phyloP scores from a whole-genome alignment of 2,113 vertebrate genomes.

The Pluvialis apricaria region DNA sequence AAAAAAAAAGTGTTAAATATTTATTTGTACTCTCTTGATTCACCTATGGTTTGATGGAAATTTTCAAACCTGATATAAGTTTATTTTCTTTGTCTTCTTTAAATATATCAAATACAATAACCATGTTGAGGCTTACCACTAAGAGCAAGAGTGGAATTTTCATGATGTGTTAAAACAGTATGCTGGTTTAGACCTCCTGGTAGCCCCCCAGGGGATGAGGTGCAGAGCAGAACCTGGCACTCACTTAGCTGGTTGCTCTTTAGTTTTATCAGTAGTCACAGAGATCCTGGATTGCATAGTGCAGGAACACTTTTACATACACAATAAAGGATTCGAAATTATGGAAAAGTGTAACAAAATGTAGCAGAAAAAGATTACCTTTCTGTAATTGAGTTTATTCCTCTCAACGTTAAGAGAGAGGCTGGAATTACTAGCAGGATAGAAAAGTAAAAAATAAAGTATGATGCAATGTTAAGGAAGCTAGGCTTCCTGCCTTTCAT shows the following conservation, averaged over 20 bases:
- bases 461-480: constrained; percentile 59
- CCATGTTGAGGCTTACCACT: not conserved
- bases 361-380: not conserved
- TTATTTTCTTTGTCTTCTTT: not conserved
- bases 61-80: not conserved
- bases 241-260: not conserved
- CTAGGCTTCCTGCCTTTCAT: constrained; percentile 58
- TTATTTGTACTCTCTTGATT: not conserved
- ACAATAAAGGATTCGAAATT: not conserved
- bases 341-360: not conserved
- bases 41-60: too few species aligned
- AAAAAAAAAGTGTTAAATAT: not conserved
- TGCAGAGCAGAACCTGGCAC: too few species aligned
- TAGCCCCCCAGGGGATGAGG: not conserved
- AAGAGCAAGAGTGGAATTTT: not conserved
- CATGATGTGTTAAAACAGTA: not conserved
- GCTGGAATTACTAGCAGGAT: not conserved
- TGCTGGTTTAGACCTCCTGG: not conserved
- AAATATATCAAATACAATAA: not conserved
- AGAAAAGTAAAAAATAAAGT: constrained; percentile 39
- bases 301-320: not conserved
- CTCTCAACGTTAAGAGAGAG: not conserved
- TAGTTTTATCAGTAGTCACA: not conserved
- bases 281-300: not conserved
- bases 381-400: not conserved